Base-by-base conservation (phyloP, 1,140 invertebrate genomes). In the Leptinotarsa undecemlineata region DNA sequence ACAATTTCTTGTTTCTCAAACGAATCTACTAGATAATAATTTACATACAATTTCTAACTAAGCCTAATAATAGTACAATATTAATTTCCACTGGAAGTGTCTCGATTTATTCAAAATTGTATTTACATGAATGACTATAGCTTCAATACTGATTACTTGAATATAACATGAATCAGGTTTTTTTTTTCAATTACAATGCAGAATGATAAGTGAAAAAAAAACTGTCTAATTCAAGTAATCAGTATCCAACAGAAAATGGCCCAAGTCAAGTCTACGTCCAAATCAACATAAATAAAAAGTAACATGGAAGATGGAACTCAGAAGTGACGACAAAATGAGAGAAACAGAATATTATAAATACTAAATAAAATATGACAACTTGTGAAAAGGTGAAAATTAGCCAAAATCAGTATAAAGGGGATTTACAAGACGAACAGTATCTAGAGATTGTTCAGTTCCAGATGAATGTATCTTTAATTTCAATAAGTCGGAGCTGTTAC, bases 91-190 rank as follows among this genome's bases (percentile, higher is more conserved):
- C 68, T 69, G 68, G 68, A 69, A 69, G 68, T 69, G 68, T 48
- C 68, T 69, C 68, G 68, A 69, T 69, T 69, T 69, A 69, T 47
- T 69, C 68, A 48, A 20, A 69, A 48, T 69, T 69, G 33, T 69
- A 69, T 69, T 69, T 69, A 69, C 68, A 69, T 69, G 68, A 69
- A n/a, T 42, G 33, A 42, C 33, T 42, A 42, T 42, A 42, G 33
- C 33, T 42, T 42, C 0, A 42, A 42, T 42, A 42, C 33, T 68
- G 21, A 61, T 61, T 61, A 19, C 20, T 61, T 17, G 60, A 61
- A 61, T 61, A 61, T 20, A 20, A 42, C 33, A 42, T 3, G 33
- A n/a, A n/a, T n/a, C n/a, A n/a, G n/a, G n/a, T n/a, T n/a, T n/a
- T n/a, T n/a, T n/a, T n/a, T n/a, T 61, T 8, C 1, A 20, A n/a